Percentiles rank a stretch among this genome's conserved stretches.
These are phyloP conservation scores for Stegodyphus mimosarum DNA, from an alignment of 1,140 invertebrate genomes.

Conservation along the genomic window DNA sequence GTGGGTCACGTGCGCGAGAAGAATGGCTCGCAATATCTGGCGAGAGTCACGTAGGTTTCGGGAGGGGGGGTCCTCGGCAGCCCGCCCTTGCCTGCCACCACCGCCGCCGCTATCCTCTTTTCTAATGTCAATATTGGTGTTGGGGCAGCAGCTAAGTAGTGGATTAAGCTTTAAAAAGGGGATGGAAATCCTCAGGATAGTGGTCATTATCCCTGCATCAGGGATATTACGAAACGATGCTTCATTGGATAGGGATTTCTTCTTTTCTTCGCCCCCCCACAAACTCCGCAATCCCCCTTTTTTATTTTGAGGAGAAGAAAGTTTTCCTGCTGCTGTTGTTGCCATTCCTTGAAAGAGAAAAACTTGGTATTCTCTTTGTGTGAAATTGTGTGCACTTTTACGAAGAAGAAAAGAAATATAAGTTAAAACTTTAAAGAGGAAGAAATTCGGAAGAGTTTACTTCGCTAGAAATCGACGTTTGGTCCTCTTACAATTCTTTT, in stretches of 20 bases:
- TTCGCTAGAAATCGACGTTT: too few species aligned
- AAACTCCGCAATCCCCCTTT: not conserved
- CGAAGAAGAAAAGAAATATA: too few species aligned
- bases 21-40: slow-evolving; percentile 42
- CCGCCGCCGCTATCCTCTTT: not conserved
- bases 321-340: not conserved
- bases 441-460: too few species aligned
- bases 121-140: slow-evolving; percentile 62
- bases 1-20: slow-evolving; percentile 49
- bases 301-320: not conserved
- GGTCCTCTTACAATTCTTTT: not conserved
- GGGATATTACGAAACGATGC: slow-evolving; percentile 59
- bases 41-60: slow-evolving; percentile 37
- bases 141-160: slow-evolving; percentile 56
- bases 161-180: slow-evolving; percentile 62
- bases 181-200: slow-evolving; percentile 38
- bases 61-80: not conserved
- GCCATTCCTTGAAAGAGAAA: not conserved
- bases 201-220: slow-evolving; percentile 59
- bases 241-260: slow-evolving; percentile 52
- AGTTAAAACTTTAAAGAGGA: too few species aligned
- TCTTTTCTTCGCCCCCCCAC: not conserved
- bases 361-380: not conserved
- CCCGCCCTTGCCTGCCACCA: not conserved
- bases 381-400: not conserved